A percentile compares a stretch with the other conserved stretches of the same genome.
Conservation (phyloP, 2,888 invertebrate genomes). For the Dicyrtomina minuta region DNA sequence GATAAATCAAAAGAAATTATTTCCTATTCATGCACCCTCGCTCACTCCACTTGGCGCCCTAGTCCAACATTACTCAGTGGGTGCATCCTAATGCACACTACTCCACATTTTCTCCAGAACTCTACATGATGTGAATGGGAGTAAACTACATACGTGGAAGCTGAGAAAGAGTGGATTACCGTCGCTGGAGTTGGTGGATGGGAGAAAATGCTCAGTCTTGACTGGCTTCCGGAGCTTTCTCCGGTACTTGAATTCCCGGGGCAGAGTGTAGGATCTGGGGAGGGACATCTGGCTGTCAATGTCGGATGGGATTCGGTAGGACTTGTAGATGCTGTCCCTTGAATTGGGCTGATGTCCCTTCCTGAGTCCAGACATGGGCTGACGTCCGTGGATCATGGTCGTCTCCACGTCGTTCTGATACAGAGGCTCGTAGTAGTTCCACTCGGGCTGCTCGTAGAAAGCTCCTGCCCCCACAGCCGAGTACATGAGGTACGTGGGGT, state of each 20-base stretch:
- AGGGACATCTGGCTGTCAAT: conserved; percentile 75
- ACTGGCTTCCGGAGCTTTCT: conserved; percentile 63
- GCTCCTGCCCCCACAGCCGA: conserved; percentile 27
- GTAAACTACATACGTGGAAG: too few species aligned
- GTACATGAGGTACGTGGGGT: conserved; percentile 48
- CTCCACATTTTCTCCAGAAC: too few species aligned
- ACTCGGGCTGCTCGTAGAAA: conserved; percentile 49
- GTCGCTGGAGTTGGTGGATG: conserved; percentile 83
- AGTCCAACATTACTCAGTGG: too few species aligned
- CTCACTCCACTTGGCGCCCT: too few species aligned
- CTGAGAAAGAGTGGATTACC: conserved; percentile 66
- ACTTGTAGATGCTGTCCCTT: conserved; percentile 57
- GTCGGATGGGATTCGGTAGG: conserved; percentile 67
- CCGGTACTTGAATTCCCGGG: conserved; percentile 81
- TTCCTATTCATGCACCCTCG: too few species aligned
- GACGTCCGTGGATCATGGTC: not conserved
- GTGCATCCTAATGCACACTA: too few species aligned
- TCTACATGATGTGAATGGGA: too few species aligned
- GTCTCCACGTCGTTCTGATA: conserved; percentile 42
- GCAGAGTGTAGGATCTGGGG: conserved; percentile 80
- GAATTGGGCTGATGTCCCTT: conserved; percentile 43
- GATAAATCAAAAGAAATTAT: too few species aligned
- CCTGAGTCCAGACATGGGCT: conserved; percentile 18
- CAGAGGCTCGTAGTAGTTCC: conserved; percentile 51
- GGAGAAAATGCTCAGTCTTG: conserved; percentile 69